Evolutionary conservation across 2,113 vertebrate species (phyloP), one percentile per base, ranked within the genome.

Genomic region (Eupsittula cactorum): DNA sequence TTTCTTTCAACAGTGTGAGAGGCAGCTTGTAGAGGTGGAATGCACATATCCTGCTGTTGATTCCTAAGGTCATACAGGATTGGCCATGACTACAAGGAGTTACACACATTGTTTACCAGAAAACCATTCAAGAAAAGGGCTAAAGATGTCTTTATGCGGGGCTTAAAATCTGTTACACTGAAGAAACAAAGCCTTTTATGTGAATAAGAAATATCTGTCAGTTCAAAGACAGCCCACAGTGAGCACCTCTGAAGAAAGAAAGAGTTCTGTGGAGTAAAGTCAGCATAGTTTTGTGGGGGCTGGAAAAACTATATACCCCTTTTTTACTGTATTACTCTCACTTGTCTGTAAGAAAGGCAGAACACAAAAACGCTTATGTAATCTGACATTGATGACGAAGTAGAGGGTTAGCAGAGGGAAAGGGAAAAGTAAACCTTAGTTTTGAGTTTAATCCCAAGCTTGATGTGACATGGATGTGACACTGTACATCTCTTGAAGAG

Each of bases 111-210:
- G 15, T 42, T 93, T 90, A 35, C 28, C 16, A 12, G 41, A 18
- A 70, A 42, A 88, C 92, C 76, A 80, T 41, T 53, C 31, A 62
- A 92, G 68, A 77, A 81, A 74, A 17, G 3, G 35, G 17, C 21
- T 86, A 63, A 93, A 92, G 21, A 46, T 42, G 33, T 25, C 21
- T 83, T 86, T 81, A 41, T 70, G 39, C 3, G 17, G 59, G 35
- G 23, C 52, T 87, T 20, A 76, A 39, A 82, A 85, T 33, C 47
- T 73, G 33, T 65, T 70, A 37, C 35, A 57, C 14, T 44, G 44
- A 82, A 80, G 70, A 93, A 92, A 81, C 31, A 71, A 79, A 88
- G 70, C 24, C 50, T 62, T 85, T 65, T 25, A 70, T 39, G 31
- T 3, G 6, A n/a, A 46, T 21, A 33, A 82, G 47, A 57, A 41